These are phyloP conservation scores for Epinephelus fuscoguttatus DNA, from an alignment of 2,113 vertebrate species.

Conservation along the genomic window DNA sequence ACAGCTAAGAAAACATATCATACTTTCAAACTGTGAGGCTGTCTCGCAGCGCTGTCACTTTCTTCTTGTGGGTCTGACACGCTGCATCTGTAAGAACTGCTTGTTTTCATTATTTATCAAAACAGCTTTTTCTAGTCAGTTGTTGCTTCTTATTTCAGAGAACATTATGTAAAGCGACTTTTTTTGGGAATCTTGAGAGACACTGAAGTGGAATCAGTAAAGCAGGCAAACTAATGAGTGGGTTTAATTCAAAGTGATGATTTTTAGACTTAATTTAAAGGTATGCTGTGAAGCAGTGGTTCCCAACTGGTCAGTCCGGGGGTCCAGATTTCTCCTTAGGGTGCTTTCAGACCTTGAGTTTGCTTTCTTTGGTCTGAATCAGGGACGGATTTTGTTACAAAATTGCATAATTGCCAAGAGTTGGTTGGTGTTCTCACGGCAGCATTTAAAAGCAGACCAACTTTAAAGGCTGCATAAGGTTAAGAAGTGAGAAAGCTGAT, in stretches of 20 bases:
- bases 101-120: slow-evolving; percentile 41
- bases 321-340: too few relatives aligned
- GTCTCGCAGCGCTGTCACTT: slow-evolving; percentile 52
- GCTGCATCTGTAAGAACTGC: slow-evolving; percentile 25
- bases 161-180: neutral
- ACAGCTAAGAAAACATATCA: slow-evolving; percentile 79
- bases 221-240: neutral
- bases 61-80: slow-evolving; percentile 26
- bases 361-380: too few relatives aligned
- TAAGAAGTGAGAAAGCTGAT: too few relatives aligned
- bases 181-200: neutral
- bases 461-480: too few relatives aligned
- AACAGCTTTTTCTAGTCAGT: slow-evolving; percentile 6
- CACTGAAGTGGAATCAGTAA: slow-evolving; percentile 12
- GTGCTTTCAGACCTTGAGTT: too few relatives aligned
- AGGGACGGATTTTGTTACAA: too few relatives aligned
- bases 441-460: too few relatives aligned
- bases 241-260: slow-evolving; percentile 16
- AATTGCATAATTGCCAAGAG: too few relatives aligned
- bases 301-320: too few relatives aligned
- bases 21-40: slow-evolving; percentile 34
- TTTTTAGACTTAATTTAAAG: too few relatives aligned
- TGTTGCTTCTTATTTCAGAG: slow-evolving; percentile 22
- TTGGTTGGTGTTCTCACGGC: too few relatives aligned
- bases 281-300: too few relatives aligned